phyloP scores from a whole-genome alignment of 1,140 invertebrate genomes.

The Aleiodes sp. region DNA sequence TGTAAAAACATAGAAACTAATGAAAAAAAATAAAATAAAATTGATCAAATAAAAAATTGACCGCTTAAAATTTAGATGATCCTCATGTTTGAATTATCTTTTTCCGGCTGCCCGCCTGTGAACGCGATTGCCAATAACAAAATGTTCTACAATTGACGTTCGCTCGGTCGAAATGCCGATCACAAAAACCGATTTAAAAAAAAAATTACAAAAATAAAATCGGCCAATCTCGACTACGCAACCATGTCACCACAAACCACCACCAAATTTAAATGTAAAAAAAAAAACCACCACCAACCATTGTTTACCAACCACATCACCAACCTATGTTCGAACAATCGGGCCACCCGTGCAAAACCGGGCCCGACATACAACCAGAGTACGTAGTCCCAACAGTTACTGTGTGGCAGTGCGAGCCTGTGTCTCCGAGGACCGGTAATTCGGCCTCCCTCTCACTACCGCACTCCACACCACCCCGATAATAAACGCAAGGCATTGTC shows the following conservation, averaged over 20 bases:
- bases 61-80: slow-evolving; percentile 7
- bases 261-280: background rate
- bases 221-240: background rate
- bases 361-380: slow-evolving; percentile 57
- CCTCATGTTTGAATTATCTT: slow-evolving; percentile 2
- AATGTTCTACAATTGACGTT: slow-evolving; percentile 39
- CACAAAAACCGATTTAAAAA: slow-evolving; percentile 1
- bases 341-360: slow-evolving; percentile 42
- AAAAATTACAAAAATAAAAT: slow-evolving; percentile 27
- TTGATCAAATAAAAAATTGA: background rate
- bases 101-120: slow-evolving; percentile 21
- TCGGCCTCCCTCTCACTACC: slow-evolving; percentile 65
- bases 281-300: slow-evolving; percentile 41
- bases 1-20: too few species aligned
- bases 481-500: slow-evolving; percentile 64
- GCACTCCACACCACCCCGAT: slow-evolving; percentile 66
- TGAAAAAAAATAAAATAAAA: background rate
- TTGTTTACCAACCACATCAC: slow-evolving; percentile 40
- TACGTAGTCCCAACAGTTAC: slow-evolving; percentile 66
- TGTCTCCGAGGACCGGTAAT: slow-evolving; percentile 66
- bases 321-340: slow-evolving; percentile 40
- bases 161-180: slow-evolving; percentile 61
- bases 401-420: slow-evolving; percentile 67
- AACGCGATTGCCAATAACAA: background rate
- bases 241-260: background rate